phyloP scores from a whole-genome alignment of 1,140 invertebrate species.

The Holotrichia oblita region DNA sequence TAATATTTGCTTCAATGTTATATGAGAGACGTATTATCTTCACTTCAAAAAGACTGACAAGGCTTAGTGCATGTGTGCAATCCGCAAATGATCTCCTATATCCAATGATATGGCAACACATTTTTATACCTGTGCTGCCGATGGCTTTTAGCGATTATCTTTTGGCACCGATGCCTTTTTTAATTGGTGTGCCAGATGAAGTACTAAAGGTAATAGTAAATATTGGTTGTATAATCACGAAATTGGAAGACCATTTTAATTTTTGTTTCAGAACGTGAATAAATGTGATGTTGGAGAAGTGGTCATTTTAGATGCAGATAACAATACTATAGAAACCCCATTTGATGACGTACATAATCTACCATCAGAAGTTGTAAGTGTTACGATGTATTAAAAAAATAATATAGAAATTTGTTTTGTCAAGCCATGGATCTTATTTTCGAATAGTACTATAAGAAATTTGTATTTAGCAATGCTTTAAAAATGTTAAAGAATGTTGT shows the following conservation, averaged over 20 bases:
- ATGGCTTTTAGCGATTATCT: conserved; percentile 89
- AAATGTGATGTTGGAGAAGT: conserved; percentile 87
- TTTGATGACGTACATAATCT: conserved; percentile 89
- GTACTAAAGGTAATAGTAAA: conserved; percentile 78
- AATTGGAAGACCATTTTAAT: conserved; percentile 18
- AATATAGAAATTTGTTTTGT: background rate
- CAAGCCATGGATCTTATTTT: too few species aligned
- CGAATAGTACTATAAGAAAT: too few species aligned
- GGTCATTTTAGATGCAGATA: conserved; percentile 91
- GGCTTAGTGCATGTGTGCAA: conserved; percentile 92
- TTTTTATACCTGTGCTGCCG: conserved; percentile 95
- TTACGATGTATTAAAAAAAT: background rate
- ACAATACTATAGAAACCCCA: conserved; percentile 83
- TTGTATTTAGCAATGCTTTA: too few species aligned
- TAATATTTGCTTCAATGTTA: conserved; percentile 92
- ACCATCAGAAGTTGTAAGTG: conserved; percentile 59
- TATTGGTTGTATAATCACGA: background rate
- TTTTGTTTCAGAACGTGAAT: conserved; percentile 70
- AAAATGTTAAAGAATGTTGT: too few species aligned
- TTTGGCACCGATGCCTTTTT: conserved; percentile 92
- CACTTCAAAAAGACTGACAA: conserved; percentile 84
- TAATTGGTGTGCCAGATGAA: conserved; percentile 89
- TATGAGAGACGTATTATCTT: conserved; percentile 93
- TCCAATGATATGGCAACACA: conserved; percentile 98
- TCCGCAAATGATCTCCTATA: conserved; percentile 93